Evolutionary conservation across 1,140 invertebrate species (phyloP), one percentile per base, ranked within the genome.

Genomic region (Ceratina calcarata): DNA sequence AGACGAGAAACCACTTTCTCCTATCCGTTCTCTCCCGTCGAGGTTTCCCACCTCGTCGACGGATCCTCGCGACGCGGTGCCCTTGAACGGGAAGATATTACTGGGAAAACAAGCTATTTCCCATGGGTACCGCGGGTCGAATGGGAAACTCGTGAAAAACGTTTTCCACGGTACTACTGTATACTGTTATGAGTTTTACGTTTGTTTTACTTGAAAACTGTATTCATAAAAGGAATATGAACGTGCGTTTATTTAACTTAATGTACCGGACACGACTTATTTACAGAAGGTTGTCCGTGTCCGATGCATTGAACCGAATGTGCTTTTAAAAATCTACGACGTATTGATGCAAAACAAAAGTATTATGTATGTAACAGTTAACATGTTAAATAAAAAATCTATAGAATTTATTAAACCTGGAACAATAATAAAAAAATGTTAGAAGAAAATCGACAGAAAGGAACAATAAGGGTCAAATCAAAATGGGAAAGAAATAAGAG

Each of bases 41-140:
- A 61, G n/a, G n/a, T 10, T 64, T 64, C 24, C 15, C 27, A 7
- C 18, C 18, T 24, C 69, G 55, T 24, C 27, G 8, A 13, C 22
- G 10, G 24, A 18, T 20, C 20, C 45, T 45, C 15, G 22, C 32
- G 32, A 37, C 32, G 7, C 27, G 45, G n/a, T 24, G 68, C 49
- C 68, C 76, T 78, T 72, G 60, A 72, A 72, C 76, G 49, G 27
- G 58, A 51, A 73, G 49, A 72, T 73, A 73, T 65, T 57, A 51
- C 51, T 13, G 16, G 18, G n/a, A 58, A 74, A 74, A 66, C 22
- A 20, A 65, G 3, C 13, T 51, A 51, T 66, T 67, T 55, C 61
- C 69, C 70, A 22, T 18, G 61, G n/a, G 53, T 37, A 37, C 32
- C 32, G 32, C 32, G n/a, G 32, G 32, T 37, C 32, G 4, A 13